Evolutionary conservation across 2,797 vertebrate species (phyloP), one percentile per base, ranked within the genome.

Genomic region (Champsocephalus esox): DNA sequence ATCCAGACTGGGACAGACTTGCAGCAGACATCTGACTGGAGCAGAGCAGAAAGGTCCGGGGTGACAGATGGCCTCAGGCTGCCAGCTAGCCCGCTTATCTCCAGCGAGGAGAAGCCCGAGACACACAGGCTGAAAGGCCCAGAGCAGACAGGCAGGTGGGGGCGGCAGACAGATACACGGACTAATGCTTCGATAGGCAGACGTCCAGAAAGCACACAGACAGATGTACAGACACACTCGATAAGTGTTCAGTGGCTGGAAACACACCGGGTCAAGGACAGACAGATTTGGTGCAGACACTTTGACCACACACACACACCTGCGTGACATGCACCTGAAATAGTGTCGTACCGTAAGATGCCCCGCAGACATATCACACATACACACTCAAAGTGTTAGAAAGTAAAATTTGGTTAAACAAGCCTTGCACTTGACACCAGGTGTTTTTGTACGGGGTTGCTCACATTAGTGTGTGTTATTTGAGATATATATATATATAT

Each of bases 31-130:
- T 84, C 84, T 80, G 80, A 78, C 82, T 75, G 75, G 73, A 60
- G 73, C 70, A 60, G 82, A 85, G 58, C 72, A 71, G 78, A 83
- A 73, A 82, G 61, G 82, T 75, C 79, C 59, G 34, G 80, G 70
- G 78, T 87, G 89, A 91, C 90, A 94, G 88, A 91, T 91, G 92
- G 90, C 87, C 77, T 46, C 57, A 57, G 85, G 89, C 91, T 75
- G 89, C 89, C 75, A 76, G 87, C 90, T 75, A 83, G 88, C 79
- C 87, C 66, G 91, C 89, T 93, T 89, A 93, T 92, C 89, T 89
- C 71, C 76, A 61, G 67, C 6, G 70, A 89, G 85, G 63, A 86
- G 88, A 77, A 70, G 81, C 81, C 69, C 11, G 77, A 83, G 81
- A 87, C 88, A 83, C 69, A 61, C 66, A 5, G 87, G 66, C 83